phyloP scores from a whole-genome alignment of 2,797 vertebrate genomes.

The Petrocephalus sullivani region DNA sequence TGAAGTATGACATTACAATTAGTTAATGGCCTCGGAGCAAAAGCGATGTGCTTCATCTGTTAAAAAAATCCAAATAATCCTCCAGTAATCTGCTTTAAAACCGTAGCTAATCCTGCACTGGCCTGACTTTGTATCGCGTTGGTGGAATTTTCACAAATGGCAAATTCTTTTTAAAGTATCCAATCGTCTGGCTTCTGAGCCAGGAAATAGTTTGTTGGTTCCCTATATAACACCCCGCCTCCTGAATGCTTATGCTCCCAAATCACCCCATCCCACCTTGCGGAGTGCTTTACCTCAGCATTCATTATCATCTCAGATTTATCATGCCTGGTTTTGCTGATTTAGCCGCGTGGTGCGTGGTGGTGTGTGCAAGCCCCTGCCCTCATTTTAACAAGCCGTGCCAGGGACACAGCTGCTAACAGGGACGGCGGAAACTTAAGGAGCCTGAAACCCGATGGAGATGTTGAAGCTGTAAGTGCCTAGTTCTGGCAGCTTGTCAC shows the following conservation, averaged over 20 bases:
- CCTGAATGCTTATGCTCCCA: neutral
- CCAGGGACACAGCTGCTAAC: neutral
- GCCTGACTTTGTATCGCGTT: constrained; percentile 23
- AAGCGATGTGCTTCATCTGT: constrained; percentile 37
- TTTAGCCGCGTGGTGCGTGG: neutral
- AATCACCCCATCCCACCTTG: neutral
- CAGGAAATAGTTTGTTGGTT: neutral
- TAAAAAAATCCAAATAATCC: constrained; percentile 29
- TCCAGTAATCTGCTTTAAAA: constrained; percentile 44
- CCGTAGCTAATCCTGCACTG: constrained; percentile 40
- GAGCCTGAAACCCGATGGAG: neutral
- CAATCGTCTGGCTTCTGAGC: constrained; percentile 15
- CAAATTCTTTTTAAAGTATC: constrained; percentile 20
- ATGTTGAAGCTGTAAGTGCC: neutral
- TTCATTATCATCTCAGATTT: neutral
- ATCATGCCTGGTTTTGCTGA: neutral
- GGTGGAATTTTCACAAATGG: constrained; percentile 22
- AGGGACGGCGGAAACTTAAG: neutral
- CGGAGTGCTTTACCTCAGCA: neutral
- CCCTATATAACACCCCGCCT: neutral
- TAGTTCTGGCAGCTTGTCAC: neutral
- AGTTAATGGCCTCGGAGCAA: constrained; percentile 39
- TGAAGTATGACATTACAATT: constrained; percentile 35
- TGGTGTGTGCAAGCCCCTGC: neutral
- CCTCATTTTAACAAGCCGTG: neutral